Percentiles rank a stretch among this genome's conserved stretches.
Evolutionary conservation across 2,888 invertebrate species (phyloP).

Genomic region (Ormyrus thymus): DNA sequence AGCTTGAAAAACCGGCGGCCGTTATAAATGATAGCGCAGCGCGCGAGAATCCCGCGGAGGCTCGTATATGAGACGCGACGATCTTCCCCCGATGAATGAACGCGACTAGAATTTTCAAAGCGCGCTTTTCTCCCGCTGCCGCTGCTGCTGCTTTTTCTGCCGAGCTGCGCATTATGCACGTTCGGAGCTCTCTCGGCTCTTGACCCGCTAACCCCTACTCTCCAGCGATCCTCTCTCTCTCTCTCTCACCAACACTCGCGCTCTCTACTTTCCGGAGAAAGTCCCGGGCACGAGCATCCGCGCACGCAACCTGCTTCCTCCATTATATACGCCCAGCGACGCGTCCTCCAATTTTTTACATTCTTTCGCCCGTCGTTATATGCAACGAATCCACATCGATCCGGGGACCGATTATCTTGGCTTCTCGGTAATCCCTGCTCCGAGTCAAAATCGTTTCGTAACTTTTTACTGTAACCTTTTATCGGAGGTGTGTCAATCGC

Average conservation of each 20-base stretch:
- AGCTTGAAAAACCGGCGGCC: not conserved
- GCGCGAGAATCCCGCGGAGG: no score
- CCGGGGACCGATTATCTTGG: no score
- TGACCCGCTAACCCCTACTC: slow-evolving; percentile 40
- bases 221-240: not conserved
- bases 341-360: not conserved
- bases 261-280: not conserved
- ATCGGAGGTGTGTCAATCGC: no score
- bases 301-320: no score
- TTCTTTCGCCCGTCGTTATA: not conserved
- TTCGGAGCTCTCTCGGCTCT: slow-evolving; percentile 19
- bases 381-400: no score
- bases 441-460: no score
- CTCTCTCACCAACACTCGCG: slow-evolving; percentile 18
- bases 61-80: not conserved
- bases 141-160: no score
- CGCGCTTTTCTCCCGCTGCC: not conserved
- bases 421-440: no score
- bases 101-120: slow-evolving; percentile 46
- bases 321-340: not conserved
- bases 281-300: no score
- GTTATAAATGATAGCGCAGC: not conserved
- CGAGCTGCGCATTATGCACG: slow-evolving; percentile 11
- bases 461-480: no score
- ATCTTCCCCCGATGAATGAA: slow-evolving; percentile 22